phyloP scores from a whole-genome alignment of 37 sponge, comb jelly and placozoan genomes.

The Diacarnus erythraeanus region DNA sequence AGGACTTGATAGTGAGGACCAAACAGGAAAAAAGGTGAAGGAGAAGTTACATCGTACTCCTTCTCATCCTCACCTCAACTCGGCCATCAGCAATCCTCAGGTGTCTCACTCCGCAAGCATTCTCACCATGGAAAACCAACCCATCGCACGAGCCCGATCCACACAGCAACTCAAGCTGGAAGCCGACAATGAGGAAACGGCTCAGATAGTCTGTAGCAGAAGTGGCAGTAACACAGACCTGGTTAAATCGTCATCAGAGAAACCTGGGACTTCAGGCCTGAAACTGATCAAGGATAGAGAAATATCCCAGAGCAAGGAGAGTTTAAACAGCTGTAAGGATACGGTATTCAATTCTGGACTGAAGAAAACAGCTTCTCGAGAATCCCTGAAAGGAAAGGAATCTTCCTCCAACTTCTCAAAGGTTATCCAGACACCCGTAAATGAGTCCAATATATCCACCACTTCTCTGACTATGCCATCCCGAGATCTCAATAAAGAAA shows the following conservation, averaged over 20 bases:
- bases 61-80: slow-evolving; percentile 42
- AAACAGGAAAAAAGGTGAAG: not conserved
- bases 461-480: not conserved
- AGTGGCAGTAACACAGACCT: slow-evolving; percentile 17
- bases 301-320: slow-evolving; percentile 28
- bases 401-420: not conserved
- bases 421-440: not conserved
- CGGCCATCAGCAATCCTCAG: slow-evolving; percentile 27
- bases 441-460: not conserved
- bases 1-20: not conserved
- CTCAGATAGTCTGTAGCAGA: not conserved
- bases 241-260: not conserved
- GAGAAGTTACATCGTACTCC: slow-evolving; percentile 25
- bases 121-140: not conserved
- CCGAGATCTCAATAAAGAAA: not conserved
- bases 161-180: slow-evolving; percentile 29
- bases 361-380: not conserved
- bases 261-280: not conserved
- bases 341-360: not conserved
- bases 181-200: not conserved
- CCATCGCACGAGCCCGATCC: slow-evolving; percentile 22
- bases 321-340: not conserved
- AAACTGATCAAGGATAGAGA: slow-evolving; percentile 7
- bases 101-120: not conserved
- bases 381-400: slow-evolving; percentile 13